Conservation (phyloP, 2,888 invertebrate genomes). For the Trissolcus japonicus region DNA sequence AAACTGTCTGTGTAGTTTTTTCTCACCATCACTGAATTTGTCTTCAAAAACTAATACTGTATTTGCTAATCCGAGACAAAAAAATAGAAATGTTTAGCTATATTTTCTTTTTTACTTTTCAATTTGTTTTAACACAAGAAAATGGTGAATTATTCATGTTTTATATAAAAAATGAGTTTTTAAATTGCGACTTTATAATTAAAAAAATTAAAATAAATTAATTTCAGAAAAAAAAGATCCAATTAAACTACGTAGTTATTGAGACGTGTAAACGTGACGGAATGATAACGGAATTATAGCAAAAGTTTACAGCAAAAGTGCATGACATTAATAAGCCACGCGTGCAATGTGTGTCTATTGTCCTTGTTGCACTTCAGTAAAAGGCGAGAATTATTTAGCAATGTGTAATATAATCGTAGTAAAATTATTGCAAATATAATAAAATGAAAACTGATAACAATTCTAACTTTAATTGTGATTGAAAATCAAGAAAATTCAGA, state of each 20-base stretch:
- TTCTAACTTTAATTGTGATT: not conserved
- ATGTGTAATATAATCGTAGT: constrained; percentile 64
- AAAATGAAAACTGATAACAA: not conserved
- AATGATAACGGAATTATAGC: constrained; percentile 14
- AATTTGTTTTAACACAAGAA: not conserved
- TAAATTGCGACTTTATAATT: not conserved
- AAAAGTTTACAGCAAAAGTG: constrained; percentile 63
- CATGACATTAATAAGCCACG: constrained; percentile 65
- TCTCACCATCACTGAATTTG: not conserved
- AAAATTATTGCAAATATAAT: constrained; percentile 56
- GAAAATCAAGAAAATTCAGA: no score
- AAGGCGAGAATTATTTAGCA: constrained; percentile 58
- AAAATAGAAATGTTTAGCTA: no score
- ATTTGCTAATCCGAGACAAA: no score
- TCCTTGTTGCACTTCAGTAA: constrained; percentile 66
- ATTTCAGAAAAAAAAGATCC: not conserved
- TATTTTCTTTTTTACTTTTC: no score
- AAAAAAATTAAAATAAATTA: not conserved
- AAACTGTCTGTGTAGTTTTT: constrained; percentile 1
- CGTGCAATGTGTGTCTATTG: constrained; percentile 66
- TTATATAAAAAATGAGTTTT: not conserved
- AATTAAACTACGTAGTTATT: constrained; percentile 7
- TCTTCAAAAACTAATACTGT: not conserved
- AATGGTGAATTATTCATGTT: not conserved
- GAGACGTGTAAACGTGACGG: constrained; percentile 23